phyloP scores from a whole-genome alignment of 1,140 invertebrate genomes.

The Triops longicaudatus region DNA sequence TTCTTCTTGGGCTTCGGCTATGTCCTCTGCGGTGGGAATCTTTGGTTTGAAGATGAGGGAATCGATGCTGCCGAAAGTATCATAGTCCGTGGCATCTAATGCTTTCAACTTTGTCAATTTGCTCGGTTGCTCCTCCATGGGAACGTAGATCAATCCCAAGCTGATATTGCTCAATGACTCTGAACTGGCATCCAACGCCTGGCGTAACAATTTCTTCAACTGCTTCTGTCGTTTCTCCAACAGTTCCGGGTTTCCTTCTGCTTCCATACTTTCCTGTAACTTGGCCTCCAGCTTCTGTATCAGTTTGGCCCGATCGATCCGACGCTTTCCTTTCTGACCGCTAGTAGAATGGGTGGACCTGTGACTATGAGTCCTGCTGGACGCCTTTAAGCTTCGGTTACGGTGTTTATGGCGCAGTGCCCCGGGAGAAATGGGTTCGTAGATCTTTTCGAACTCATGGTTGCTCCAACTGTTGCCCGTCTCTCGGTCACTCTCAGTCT shows the following conservation, averaged over 20 bases:
- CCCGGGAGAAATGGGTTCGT: slow-evolving; percentile 29
- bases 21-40: slow-evolving; percentile 30
- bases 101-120: slow-evolving; percentile 21
- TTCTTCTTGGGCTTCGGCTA: slow-evolving; percentile 27
- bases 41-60: slow-evolving; percentile 39
- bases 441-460: slow-evolving; percentile 33
- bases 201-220: slow-evolving; percentile 28
- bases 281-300: slow-evolving; percentile 21
- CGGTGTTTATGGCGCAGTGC: not conserved
- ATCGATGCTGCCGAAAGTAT: slow-evolving; percentile 37
- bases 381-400: not conserved
- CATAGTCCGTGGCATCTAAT: slow-evolving; percentile 34
- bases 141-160: slow-evolving; percentile 38
- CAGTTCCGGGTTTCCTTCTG: slow-evolving; percentile 22
- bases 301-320: not conserved
- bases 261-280: slow-evolving; percentile 25
- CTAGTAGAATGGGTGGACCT: not conserved
- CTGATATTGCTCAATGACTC: slow-evolving; percentile 36
- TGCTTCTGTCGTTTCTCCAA: slow-evolving; percentile 26
- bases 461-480: slow-evolving; percentile 9
- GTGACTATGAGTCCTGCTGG: not conserved
- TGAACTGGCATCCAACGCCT: slow-evolving; percentile 29
- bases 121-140: slow-evolving; percentile 35
- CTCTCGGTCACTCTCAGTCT: not conserved
- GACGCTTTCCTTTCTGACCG: not conserved